Percentiles rank a stretch among this genome's conserved stretches.
Conservation (phyloP, 1,140 invertebrate genomes). For the Hycleus cichorii region DNA sequence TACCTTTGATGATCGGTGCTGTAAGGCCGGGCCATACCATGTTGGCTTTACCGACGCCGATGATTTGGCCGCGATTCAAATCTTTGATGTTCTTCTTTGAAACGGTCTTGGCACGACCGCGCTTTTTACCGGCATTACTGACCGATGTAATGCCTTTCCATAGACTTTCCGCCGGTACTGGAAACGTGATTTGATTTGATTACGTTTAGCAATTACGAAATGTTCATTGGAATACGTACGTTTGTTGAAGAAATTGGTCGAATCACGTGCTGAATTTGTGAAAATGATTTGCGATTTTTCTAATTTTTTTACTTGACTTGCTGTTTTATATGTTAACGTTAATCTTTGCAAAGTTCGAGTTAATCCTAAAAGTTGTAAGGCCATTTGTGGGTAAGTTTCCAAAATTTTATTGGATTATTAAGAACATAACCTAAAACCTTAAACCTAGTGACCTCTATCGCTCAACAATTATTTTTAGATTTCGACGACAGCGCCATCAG, state of each 20-base stretch:
- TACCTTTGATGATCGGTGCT: constrained; percentile 69
- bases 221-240: constrained; percentile 31
- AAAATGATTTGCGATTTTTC: constrained; percentile 16
- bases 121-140: constrained; percentile 90
- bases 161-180: constrained; percentile 71
- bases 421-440: too few relatives aligned
- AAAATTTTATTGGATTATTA: too few relatives aligned
- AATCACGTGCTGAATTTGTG: constrained; percentile 28
- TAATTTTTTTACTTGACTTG: too few relatives aligned
- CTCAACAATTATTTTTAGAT: too few relatives aligned
- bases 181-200: constrained; percentile 19
- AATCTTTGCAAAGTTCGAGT: too few relatives aligned
- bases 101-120: constrained; percentile 82
- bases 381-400: too few relatives aligned
- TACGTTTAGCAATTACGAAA: background rate
- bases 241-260: constrained; percentile 49
- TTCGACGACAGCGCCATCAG: too few relatives aligned
- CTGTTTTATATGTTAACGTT: too few relatives aligned
- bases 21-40: constrained; percentile 91
- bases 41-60: constrained; percentile 79
- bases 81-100: constrained; percentile 67
- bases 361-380: too few relatives aligned
- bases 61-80: constrained; percentile 83
- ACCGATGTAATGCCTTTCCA: constrained; percentile 94
- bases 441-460: too few relatives aligned